A percentile compares a stretch with the other conserved stretches of the same genome.
phyloP scores from a whole-genome alignment of 1,140 invertebrate species.

The Wiebesia pumilae region DNA sequence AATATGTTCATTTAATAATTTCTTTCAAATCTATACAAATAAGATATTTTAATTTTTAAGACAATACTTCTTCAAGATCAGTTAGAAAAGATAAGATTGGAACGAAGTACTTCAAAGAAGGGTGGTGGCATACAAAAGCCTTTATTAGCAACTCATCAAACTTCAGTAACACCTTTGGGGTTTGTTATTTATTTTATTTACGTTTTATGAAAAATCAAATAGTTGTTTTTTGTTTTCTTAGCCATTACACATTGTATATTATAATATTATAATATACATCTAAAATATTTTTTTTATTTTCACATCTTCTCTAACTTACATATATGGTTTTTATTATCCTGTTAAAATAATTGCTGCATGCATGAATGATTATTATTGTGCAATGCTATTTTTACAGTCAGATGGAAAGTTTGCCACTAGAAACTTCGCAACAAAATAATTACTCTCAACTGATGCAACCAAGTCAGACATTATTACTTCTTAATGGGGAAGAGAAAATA shows the following conservation, averaged over 20 bases:
- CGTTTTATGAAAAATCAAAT: not conserved
- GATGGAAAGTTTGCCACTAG: conserved; percentile 65
- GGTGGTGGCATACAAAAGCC: conserved; percentile 65
- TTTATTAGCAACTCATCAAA: conserved; percentile 64
- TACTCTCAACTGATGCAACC: conserved; percentile 63
- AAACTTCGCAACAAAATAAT: conserved; percentile 58
- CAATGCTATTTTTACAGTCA: conserved; percentile 63
- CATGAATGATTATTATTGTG: conserved; percentile 59
- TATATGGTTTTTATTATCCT: not conserved
- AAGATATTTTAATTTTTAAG: conserved; percentile 55
- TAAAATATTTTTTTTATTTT: conserved; percentile 19
- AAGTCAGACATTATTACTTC: conserved; percentile 66
- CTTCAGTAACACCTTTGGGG: conserved; percentile 69
- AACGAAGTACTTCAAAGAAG: conserved; percentile 69
- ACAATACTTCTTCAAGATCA: conserved; percentile 71
- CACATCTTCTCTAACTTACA: too few species aligned
- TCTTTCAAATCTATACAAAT: not conserved
- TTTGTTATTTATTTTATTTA: conserved; percentile 55
- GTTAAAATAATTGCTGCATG: conserved; percentile 52
- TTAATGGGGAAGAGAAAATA: conserved; percentile 82
- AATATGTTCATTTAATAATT: not conserved
- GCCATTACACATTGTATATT: not conserved
- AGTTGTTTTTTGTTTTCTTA: not conserved
- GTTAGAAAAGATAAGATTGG: conserved; percentile 68
- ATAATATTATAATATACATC: not conserved